Conservation (phyloP, 2,797 vertebrate species). For the Bufotes viridis region DNA sequence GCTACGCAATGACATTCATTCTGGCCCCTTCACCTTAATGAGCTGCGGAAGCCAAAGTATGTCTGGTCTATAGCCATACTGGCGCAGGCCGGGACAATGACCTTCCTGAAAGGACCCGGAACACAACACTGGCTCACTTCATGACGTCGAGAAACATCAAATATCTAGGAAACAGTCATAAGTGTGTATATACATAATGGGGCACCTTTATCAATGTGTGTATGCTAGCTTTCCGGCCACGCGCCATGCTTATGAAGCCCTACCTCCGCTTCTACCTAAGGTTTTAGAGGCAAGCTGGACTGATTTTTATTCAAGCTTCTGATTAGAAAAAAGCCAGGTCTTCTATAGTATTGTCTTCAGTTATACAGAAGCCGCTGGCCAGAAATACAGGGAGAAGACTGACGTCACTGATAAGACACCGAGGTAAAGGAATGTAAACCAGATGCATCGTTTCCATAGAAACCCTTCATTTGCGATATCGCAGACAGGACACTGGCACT, state of each 20-base stretch:
- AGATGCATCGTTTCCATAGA: conserved; percentile 53
- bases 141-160: not conserved
- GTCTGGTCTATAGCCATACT: not conserved
- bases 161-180: not conserved
- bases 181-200: not conserved
- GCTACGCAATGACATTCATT: not conserved
- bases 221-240: too few relatives aligned
- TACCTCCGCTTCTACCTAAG: too few relatives aligned
- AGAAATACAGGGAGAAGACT: not conserved
- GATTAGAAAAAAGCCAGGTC: too few relatives aligned
- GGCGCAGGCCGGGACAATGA: not conserved
- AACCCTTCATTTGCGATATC: conserved; percentile 30
- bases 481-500: conserved; percentile 8
- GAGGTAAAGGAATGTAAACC: conserved; percentile 22
- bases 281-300: too few relatives aligned
- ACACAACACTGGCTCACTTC: not conserved
- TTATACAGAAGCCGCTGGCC: not conserved
- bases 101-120: not conserved
- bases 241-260: too few relatives aligned
- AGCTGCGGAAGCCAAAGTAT: not conserved
- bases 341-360: too few relatives aligned
- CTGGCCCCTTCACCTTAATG: not conserved
- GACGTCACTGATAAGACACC: not conserved
- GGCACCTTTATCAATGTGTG: too few relatives aligned
- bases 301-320: too few relatives aligned